Evolutionary conservation across 2,113 vertebrate species (phyloP).

Genomic region (Scortum barcoo): DNA sequence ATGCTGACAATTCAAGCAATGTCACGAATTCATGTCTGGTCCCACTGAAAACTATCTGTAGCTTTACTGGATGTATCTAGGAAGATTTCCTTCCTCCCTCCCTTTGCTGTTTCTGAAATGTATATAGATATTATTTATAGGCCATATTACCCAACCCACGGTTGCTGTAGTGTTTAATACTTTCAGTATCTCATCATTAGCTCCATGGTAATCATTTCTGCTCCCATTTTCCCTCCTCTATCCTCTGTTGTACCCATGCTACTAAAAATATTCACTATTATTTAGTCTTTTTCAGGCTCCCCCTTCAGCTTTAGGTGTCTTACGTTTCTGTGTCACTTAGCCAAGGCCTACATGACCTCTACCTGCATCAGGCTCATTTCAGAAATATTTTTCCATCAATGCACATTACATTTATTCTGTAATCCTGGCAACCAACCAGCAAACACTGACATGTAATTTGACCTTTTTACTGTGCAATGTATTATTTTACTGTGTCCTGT

Average conservation of each 20-base stretch:
- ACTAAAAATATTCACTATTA: too few relatives aligned
- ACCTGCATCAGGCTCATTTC: not conserved
- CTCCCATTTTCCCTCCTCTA: not conserved
- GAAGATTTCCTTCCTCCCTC: too few relatives aligned
- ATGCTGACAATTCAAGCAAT: too few relatives aligned
- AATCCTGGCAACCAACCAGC: not conserved
- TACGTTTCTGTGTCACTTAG: not conserved
- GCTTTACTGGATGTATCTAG: too few relatives aligned
- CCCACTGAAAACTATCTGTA: too few relatives aligned
- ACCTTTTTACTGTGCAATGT: not conserved
- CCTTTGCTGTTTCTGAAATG: too few relatives aligned
- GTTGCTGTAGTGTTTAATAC: slow-evolving; percentile 5
- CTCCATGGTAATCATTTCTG: slow-evolving; percentile 8
- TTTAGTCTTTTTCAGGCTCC: not conserved
- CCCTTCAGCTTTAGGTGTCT: not conserved
- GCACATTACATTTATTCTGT: not conserved
- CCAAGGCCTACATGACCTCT: not conserved
- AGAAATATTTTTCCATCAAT: not conserved
- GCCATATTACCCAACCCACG: too few relatives aligned
- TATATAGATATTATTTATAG: too few relatives aligned
- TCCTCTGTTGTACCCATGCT: not conserved
- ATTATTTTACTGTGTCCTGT: not conserved
- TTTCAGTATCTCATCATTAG: not conserved
- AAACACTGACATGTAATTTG: not conserved
- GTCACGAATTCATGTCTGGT: too few relatives aligned